Conservation (phyloP, 1,140 invertebrate genomes). For the Cydia fagiglandana region DNA sequence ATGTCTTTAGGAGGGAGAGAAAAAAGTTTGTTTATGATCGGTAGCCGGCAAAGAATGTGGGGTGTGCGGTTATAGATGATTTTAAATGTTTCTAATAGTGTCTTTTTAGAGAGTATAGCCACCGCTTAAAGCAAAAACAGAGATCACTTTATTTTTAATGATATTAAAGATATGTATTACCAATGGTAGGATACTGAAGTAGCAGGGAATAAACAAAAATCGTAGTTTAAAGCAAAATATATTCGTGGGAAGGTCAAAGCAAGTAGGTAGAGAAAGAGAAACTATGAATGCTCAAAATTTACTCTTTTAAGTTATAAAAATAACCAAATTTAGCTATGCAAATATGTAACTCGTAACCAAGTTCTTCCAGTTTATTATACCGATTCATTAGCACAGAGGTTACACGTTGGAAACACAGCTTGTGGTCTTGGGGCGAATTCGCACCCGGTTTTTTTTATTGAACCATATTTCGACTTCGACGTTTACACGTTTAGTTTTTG, state of each 20-base stretch:
- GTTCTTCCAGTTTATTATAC: neutral
- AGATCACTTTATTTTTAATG: too few species aligned
- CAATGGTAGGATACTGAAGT: too few species aligned
- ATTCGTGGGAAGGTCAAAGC: neutral
- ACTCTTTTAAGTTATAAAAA: neutral
- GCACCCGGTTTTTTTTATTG: neutral
- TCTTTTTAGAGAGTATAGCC: neutral
- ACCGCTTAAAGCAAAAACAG: neutral
- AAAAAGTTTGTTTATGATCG: constrained; percentile 53
- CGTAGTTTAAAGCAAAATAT: neutral
- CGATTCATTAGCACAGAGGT: neutral
- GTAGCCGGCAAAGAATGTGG: constrained; percentile 23
- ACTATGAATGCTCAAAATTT: neutral
- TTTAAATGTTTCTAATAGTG: constrained; percentile 23
- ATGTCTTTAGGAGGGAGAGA: constrained; percentile 44
- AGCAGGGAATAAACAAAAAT: neutral
- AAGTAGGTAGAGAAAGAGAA: neutral
- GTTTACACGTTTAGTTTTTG: constrained; percentile 5
- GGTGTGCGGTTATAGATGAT: constrained; percentile 10
- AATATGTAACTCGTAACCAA: neutral
- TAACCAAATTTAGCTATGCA: neutral
- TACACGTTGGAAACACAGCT: neutral
- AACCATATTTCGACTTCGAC: neutral
- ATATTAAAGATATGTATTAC: too few species aligned
- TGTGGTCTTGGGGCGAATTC: neutral